Conservation (phyloP, 2,888 invertebrate genomes). For the Mylabris sibirica region DNA sequence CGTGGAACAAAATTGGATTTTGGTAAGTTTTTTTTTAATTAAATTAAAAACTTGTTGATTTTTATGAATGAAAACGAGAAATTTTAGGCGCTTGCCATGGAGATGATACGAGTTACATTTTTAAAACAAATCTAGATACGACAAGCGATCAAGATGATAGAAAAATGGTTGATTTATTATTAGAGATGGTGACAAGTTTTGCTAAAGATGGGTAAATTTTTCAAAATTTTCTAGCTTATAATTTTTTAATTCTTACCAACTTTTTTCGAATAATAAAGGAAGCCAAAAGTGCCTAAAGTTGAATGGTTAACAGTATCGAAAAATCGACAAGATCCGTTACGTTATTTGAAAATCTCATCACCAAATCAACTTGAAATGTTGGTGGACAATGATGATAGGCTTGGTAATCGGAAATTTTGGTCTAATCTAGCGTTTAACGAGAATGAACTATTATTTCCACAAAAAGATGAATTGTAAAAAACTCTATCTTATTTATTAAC, state of each 20-base stretch:
- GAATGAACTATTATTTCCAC: conserved; percentile 62
- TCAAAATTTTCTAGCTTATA: not conserved
- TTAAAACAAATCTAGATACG: conserved; percentile 58
- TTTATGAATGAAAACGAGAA: not conserved
- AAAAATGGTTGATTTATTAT: conserved; percentile 62
- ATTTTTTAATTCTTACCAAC: not conserved
- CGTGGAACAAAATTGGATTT: conserved; percentile 64
- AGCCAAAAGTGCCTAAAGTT: conserved; percentile 25
- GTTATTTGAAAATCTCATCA: conserved; percentile 65
- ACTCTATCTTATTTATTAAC: no score
- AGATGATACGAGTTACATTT: conserved; percentile 68
- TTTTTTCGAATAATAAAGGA: conserved; percentile 60
- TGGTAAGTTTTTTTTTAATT: not conserved
- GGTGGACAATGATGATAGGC: conserved; percentile 58
- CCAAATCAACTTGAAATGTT: conserved; percentile 63
- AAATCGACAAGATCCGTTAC: conserved; percentile 58
- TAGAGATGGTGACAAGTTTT: conserved; percentile 63
- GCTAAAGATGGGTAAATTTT: not conserved
- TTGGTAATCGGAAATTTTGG: conserved; percentile 70
- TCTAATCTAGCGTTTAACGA: conserved; percentile 67
- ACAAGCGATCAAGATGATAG: conserved; percentile 60
- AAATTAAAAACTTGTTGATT: not conserved
- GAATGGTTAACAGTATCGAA: conserved; percentile 65
- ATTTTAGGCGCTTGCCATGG: conserved; percentile 64
- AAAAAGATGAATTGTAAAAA: not conserved